These are phyloP conservation scores for Atractosteus spatula DNA, from an alignment of 2,113 vertebrate genomes.

Conservation along the genomic window DNA sequence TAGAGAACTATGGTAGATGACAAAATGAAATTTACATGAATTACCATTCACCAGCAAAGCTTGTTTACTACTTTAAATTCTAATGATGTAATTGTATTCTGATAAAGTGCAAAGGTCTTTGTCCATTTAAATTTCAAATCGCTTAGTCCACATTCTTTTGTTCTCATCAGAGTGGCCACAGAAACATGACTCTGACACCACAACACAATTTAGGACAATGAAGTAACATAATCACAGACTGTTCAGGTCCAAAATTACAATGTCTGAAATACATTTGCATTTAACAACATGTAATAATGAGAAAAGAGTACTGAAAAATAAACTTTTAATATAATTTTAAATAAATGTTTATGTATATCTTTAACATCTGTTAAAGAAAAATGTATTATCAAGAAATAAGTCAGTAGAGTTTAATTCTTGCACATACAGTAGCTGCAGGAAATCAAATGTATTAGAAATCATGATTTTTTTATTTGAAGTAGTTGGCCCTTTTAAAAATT, in stretches of 20 bases:
- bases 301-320: too few relatives aligned
- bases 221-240: too few relatives aligned
- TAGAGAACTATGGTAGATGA: background rate
- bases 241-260: too few relatives aligned
- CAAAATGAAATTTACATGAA: conserved; percentile 3
- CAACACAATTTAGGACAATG: background rate
- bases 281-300: too few relatives aligned
- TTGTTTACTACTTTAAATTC: conserved; percentile 1
- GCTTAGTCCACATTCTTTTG: background rate
- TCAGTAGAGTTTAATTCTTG: background rate
- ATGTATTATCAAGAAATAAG: too few relatives aligned
- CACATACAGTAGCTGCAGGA: background rate
- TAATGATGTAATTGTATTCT: conserved; percentile 10
- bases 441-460: background rate
- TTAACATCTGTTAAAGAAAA: too few relatives aligned
- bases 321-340: too few relatives aligned
- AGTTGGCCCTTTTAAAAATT: background rate
- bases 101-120: background rate
- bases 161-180: background rate
- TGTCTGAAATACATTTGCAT: too few relatives aligned
- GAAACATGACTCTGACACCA: conserved; percentile 1
- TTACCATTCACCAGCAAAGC: background rate
- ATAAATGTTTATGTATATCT: too few relatives aligned
- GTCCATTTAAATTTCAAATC: conserved; percentile 15
- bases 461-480: background rate